phyloP scores from a whole-genome alignment of 2,888 invertebrate species.

The Acanthacorydalis orientalis region DNA sequence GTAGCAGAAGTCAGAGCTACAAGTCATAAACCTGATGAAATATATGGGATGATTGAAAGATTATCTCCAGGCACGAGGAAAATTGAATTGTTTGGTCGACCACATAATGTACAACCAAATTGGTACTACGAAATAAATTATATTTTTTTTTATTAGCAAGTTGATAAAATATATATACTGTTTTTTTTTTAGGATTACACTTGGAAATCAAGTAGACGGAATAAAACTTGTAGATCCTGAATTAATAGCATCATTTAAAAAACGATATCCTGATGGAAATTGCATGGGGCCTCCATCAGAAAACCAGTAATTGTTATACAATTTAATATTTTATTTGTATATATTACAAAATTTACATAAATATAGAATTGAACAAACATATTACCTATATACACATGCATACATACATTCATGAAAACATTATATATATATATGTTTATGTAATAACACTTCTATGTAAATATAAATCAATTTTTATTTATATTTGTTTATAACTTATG shows the following conservation, averaged over 20 bases:
- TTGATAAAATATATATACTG: background rate
- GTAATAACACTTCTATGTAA: too few species aligned
- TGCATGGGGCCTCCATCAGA: constrained; percentile 33
- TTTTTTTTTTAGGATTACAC: constrained; percentile 47
- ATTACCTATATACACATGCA: background rate
- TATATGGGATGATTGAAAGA: constrained; percentile 93
- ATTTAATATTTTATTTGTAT: background rate
- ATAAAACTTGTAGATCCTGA: constrained; percentile 85
- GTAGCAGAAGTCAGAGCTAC: constrained; percentile 97
- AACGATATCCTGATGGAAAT: constrained; percentile 83
- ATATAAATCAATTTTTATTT: too few species aligned
- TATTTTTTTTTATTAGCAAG: too few species aligned
- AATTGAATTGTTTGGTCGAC: constrained; percentile 91
- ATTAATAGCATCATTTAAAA: constrained; percentile 73
- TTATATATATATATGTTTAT: too few species aligned
- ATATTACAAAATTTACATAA: background rate
- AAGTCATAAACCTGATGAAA: constrained; percentile 96
- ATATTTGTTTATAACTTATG: too few species aligned
- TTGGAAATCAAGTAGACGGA: constrained; percentile 94
- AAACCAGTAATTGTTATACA: constrained; percentile 8
- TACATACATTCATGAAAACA: too few species aligned
- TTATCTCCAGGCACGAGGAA: constrained; percentile 93
- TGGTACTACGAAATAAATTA: constrained; percentile 43
- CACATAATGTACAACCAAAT: constrained; percentile 95
- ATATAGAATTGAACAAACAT: background rate